Evolutionary conservation across 2,888 invertebrate genomes (phyloP).

Genomic region (Scaptodrosophila latifasciaeformis): DNA sequence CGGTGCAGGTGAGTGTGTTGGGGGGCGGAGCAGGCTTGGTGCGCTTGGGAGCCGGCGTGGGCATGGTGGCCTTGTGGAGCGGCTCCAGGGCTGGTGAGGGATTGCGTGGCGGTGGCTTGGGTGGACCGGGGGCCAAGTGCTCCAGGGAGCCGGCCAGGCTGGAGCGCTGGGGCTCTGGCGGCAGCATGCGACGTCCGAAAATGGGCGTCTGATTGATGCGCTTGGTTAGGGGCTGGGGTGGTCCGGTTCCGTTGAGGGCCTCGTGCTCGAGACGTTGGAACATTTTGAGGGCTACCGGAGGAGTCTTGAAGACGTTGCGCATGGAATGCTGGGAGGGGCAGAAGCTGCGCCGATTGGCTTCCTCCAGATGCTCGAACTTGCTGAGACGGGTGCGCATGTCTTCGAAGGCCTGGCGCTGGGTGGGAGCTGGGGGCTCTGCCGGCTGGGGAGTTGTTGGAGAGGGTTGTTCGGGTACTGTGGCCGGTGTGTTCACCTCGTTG

Average conservation of each 20-base stretch:
- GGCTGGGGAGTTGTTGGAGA: neutral
- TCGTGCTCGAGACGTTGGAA: constrained; percentile 62
- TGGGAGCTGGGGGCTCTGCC: neutral
- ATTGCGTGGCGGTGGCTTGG: neutral
- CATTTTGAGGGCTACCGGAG: constrained; percentile 67
- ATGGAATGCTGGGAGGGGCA: constrained; percentile 71
- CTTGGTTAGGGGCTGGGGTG: constrained; percentile 47
- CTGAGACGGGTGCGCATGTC: constrained; percentile 72
- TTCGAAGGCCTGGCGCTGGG: constrained; percentile 62
- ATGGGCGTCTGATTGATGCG: constrained; percentile 75
- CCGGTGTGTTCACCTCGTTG: constrained; percentile 64
- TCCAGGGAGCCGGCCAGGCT: constrained; percentile 72
- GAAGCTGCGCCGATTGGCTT: constrained; percentile 70
- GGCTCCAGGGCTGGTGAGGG: neutral
- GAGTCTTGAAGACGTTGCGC: constrained; percentile 71
- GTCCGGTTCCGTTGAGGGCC: constrained; percentile 42
- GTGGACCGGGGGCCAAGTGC: constrained; percentile 50
- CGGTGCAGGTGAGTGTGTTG: constrained; percentile 4
- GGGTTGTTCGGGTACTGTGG: neutral
- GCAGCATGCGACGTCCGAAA: constrained; percentile 66
- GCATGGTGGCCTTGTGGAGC: neutral
- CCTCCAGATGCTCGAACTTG: constrained; percentile 72
- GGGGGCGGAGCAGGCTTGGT: constrained; percentile 29
- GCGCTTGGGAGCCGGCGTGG: constrained; percentile 33
- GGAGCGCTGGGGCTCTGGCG: constrained; percentile 31